Evolutionary conservation across 2,797 vertebrate species (phyloP).

Genomic region (Gymnothorax javanicus): DNA sequence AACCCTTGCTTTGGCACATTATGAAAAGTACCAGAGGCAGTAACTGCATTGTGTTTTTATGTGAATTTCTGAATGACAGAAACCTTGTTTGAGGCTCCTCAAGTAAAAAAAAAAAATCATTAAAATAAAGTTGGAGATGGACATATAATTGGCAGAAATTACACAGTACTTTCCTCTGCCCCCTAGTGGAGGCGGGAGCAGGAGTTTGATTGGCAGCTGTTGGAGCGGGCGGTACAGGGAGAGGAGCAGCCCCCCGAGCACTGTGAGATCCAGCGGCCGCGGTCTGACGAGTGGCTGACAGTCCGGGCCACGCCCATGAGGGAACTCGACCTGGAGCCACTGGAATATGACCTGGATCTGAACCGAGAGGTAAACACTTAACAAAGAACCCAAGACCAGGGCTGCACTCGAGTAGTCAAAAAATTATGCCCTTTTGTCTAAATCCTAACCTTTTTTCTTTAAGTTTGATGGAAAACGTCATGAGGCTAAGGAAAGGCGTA

Average conservation of each 20-base stretch:
- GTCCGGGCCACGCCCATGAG: conserved; percentile 64
- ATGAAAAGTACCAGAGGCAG: background rate
- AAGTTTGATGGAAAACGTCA: too few species aligned
- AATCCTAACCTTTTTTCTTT: too few species aligned
- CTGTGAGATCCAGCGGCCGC: conserved; percentile 62
- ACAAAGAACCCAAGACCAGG: background rate
- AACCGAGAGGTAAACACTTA: conserved; percentile 81
- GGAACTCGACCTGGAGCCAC: conserved; percentile 84
- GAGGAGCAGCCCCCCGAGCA: conserved; percentile 71
- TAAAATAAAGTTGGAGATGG: background rate
- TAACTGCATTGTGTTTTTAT: background rate
- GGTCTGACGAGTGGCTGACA: conserved; percentile 79
- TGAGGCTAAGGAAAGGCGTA: too few species aligned
- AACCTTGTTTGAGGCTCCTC: too few species aligned
- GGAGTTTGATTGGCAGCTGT: conserved; percentile 83
- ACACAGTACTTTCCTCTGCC: conserved; percentile 36
- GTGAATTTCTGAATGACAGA: background rate
- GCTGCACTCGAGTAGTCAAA: too few species aligned
- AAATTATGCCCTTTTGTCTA: too few species aligned
- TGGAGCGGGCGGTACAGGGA: conserved; percentile 71
- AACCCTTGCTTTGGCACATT: too few species aligned
- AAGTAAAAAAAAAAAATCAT: too few species aligned
- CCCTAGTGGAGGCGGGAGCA: conserved; percentile 80
- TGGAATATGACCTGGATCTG: conserved; percentile 89
- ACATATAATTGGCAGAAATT: background rate